phyloP scores from a whole-genome alignment of 2,797 vertebrate species.

The Glossophaga mutica region DNA sequence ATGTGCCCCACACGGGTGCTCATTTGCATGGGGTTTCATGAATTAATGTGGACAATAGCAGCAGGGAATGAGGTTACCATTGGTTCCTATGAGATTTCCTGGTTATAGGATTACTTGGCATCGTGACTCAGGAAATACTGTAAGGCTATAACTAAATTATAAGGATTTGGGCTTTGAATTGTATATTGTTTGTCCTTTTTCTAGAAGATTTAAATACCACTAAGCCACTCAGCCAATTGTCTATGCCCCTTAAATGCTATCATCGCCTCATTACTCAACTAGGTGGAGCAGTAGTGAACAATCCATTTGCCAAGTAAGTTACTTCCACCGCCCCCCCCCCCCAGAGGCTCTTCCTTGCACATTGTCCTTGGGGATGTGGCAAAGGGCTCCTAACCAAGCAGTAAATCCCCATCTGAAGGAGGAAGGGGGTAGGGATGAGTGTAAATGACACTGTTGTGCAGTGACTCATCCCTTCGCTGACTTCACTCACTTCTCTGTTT shows the following conservation, averaged over 20 bases:
- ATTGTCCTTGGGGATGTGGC: neutral
- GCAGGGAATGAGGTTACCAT: neutral
- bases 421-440: neutral
- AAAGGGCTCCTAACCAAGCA: neutral
- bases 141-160: neutral
- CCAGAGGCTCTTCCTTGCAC: neutral
- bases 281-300: neutral
- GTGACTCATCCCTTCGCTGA: slow-evolving; percentile 81
- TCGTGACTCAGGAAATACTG: neutral
- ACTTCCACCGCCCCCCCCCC: neutral
- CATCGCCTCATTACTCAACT: neutral
- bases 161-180: neutral
- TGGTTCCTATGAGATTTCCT: neutral
- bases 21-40: neutral
- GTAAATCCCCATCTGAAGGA: neutral
- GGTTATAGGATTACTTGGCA: neutral
- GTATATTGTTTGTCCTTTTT: neutral
- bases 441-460: slow-evolving; percentile 70
- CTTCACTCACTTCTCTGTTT: slow-evolving; percentile 76
- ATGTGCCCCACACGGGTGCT: neutral
- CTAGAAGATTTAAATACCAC: slow-evolving; percentile 2
- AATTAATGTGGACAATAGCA: neutral
- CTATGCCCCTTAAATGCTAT: neutral
- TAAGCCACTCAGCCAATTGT: neutral
- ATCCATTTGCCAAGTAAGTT: neutral